Evolutionary conservation across 2,888 invertebrate genomes (phyloP), one percentile per base, ranked within the genome.

Genomic region (Leptopilina myrica): DNA sequence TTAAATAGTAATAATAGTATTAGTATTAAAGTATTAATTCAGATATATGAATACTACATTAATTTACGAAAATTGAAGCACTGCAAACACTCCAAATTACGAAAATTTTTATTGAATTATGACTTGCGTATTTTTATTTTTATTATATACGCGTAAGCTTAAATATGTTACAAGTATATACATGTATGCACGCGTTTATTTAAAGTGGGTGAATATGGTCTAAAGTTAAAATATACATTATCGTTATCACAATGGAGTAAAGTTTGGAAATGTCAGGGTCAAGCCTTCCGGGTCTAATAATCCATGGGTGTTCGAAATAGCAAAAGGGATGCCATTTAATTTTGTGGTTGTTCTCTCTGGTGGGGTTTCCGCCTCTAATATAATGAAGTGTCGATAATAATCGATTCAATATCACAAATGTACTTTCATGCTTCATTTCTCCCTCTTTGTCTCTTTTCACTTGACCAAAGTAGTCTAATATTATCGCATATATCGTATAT

Each of bases 311-410:
- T 46, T 53, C 20, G 49, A 20, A 69, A 53, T 69, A 69, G 49
- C 49, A 69, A 53, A 69, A 69, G 49, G 69, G 69, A 69, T 53
- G 69, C 11, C 14, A 20, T 20, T 53, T 69, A 49, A 53, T 69
- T 69, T 53, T 53, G 69, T 7, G 26, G 33, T 33, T 33, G 49
- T 69, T 53, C 67, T 69, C 49, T 6, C 20, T 69, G 46, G 15
- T 11, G 14, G 49, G 26, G 49, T 49, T 53, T 69, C 26, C 69
- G 53, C 1, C 46, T 14, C 20, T 15, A 20, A 67, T 43, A 43
- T 43, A 43, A 67, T 5, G 46, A 46, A 12, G 12, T 56, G 66
- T 46, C 14, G 26, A 53, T 7, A 69, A 26, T 69, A 69, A 26
- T 69, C 46, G 69, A 69, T 69, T 69, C 33, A 33, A 33, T 33